Base-by-base conservation (phyloP, 2,113 vertebrate genomes). In the Oreochromis tanganicae region DNA sequence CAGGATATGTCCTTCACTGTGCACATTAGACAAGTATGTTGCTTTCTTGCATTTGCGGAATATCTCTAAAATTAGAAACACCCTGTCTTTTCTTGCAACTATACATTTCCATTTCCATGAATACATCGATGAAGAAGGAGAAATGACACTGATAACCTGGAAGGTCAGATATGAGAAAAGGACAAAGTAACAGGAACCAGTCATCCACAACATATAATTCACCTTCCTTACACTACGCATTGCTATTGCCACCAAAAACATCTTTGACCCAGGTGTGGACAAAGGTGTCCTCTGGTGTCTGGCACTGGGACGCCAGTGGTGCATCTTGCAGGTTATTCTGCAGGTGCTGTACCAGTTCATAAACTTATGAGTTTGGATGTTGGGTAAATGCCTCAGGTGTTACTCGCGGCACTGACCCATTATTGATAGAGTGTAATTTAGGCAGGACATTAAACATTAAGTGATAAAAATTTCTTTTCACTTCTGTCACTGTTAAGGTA, bases 331-430 rank as follows among this genome's bases (percentile, higher is more conserved):
- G 63, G 34, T 68, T 68, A 68, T 68, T 38, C 63, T n/a, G 29
- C 57, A 34, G 57, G 29, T 34, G 19, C 38, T 41, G 3, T 68
- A 21, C 63, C 4, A 21, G 19, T 13, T 21, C 6, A 38, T 66
- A 12, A 5, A n/a, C 5, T 38, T 1, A 7, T 38, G 34, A 61
- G 8, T 6, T 61, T 61, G 57, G 57, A 61, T 38, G 63, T 68
- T 68, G 63, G 6, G 34, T 21, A 6, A 68, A 21, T 68, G 4
- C 34, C 63, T 68, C 34, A 7, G 61, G 34, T 38, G 5, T 38
- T 13, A 68, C 19, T 38, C 4, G 2, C 2, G 1, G 29, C 29
- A 38, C 19, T 68, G 63, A 68, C 0, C 36, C 36, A 0, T 0
- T 41, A 41, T 41, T 68, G 19, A 8, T 21, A 21, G n/a, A 68